Conservation (phyloP, 2,888 invertebrate genomes). For the Rhodophaea formosa region DNA sequence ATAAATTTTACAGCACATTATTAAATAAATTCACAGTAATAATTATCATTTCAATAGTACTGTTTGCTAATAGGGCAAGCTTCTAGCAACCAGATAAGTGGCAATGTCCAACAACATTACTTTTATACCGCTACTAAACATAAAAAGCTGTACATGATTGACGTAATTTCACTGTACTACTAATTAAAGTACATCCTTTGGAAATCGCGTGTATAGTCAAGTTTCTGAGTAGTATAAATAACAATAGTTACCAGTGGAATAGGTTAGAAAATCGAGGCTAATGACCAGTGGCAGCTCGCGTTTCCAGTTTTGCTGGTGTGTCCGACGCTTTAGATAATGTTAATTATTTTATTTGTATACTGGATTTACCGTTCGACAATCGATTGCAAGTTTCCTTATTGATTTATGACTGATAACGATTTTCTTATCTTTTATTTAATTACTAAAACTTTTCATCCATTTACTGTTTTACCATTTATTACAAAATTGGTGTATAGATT, state of each 20-base stretch:
- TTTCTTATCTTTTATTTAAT: background rate
- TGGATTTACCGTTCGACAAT: conserved; percentile 2
- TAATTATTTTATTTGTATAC: conserved; percentile 17
- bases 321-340: conserved; percentile 9
- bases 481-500: no score
- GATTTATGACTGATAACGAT: background rate
- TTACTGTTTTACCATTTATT: background rate
- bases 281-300: conserved; percentile 1
- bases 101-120: background rate
- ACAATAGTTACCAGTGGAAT: conserved; percentile 8
- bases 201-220: conserved; percentile 3
- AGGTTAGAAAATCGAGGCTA: conserved; percentile 17
- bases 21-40: no score
- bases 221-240: conserved; percentile 10
- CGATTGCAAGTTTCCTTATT: background rate
- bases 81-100: background rate
- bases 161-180: conserved; percentile 1
- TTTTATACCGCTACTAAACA: conserved; percentile 2
- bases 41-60: background rate
- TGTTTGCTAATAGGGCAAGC: background rate
- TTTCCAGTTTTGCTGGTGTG: conserved; percentile 8
- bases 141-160: conserved; percentile 4
- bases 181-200: conserved; percentile 4
- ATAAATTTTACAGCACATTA: no score
- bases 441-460: background rate